Conservation (phyloP, 2,797 vertebrate species). For the Sus cebifrons region DNA sequence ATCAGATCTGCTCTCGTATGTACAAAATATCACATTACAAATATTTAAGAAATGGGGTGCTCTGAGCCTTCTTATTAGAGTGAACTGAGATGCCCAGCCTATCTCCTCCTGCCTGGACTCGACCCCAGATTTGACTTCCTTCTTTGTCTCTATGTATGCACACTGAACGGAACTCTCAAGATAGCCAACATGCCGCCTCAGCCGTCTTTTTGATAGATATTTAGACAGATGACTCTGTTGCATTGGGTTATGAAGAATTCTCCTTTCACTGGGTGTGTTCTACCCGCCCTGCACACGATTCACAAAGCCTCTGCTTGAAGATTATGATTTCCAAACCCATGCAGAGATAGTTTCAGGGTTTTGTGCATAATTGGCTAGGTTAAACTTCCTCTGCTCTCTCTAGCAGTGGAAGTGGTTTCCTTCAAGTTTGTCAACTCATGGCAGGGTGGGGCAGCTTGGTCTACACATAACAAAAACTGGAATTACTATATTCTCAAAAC, state of each 20-base stretch:
- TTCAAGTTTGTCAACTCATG: constrained; percentile 51
- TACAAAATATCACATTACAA: constrained; percentile 17
- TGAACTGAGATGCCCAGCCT: not conserved
- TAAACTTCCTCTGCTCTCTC: constrained; percentile 62
- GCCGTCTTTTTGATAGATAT: not conserved
- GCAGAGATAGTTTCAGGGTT: constrained; percentile 2
- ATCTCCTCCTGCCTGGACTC: not conserved
- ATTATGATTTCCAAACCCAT: constrained; percentile 37
- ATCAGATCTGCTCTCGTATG: constrained; percentile 29
- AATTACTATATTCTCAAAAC: constrained; percentile 73
- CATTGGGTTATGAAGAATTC: constrained; percentile 20
- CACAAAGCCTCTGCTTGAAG: constrained; percentile 38
- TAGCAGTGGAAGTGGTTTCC: constrained; percentile 47
- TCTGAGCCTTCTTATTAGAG: not conserved
- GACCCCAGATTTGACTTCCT: not conserved
- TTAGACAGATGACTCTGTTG: constrained; percentile 30
- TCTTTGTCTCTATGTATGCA: constrained; percentile 3
- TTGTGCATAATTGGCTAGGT: constrained; percentile 18
- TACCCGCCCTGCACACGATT: not conserved
- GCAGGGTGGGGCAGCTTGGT: not conserved
- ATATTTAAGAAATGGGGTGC: constrained; percentile 60
- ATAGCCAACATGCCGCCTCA: not conserved
- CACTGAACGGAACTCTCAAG: not conserved
- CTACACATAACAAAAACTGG: constrained; percentile 59
- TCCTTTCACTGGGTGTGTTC: constrained; percentile 53